Conservation (phyloP, 2,113 vertebrate species). For the Theristicus caerulescens region DNA sequence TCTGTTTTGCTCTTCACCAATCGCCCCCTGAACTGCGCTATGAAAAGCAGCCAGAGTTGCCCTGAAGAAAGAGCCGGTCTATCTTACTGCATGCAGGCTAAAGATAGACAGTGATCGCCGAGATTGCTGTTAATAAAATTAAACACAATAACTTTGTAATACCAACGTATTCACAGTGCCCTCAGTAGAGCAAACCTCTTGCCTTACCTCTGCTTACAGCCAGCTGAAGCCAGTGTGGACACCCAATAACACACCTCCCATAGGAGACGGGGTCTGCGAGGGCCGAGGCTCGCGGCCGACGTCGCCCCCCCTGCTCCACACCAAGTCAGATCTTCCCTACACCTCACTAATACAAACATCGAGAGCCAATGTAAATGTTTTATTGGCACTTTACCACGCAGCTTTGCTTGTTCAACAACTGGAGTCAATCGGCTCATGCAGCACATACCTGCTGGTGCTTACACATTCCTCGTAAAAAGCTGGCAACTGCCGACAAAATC, state of each 20-base stretch:
- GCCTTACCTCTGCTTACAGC: not conserved
- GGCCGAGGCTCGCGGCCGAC: not conserved
- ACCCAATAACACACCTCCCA: not conserved
- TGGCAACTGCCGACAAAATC: not conserved
- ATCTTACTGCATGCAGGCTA: not conserved
- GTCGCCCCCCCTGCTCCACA: not conserved
- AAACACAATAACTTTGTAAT: not conserved
- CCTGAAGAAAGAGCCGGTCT: not conserved
- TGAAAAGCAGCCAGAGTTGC: not conserved
- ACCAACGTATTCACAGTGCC: not conserved
- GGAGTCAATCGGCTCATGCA: not conserved
- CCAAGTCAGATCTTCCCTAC: not conserved
- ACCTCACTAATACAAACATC: not conserved
- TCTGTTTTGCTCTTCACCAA: not conserved
- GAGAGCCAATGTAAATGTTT: not conserved
- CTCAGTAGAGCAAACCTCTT: not conserved
- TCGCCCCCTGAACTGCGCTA: accelerated
- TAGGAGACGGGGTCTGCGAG: not conserved
- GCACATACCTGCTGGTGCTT: conserved; percentile 4
- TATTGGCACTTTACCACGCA: not conserved
- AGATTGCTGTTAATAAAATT: not conserved
- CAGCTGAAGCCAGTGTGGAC: not conserved
- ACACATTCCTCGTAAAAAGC: not conserved
- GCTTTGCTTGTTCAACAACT: not conserved
- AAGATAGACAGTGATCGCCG: not conserved